Base-by-base conservation (phyloP, 2,113 vertebrate species). In the Rhinolophus ferrumequinum region DNA sequence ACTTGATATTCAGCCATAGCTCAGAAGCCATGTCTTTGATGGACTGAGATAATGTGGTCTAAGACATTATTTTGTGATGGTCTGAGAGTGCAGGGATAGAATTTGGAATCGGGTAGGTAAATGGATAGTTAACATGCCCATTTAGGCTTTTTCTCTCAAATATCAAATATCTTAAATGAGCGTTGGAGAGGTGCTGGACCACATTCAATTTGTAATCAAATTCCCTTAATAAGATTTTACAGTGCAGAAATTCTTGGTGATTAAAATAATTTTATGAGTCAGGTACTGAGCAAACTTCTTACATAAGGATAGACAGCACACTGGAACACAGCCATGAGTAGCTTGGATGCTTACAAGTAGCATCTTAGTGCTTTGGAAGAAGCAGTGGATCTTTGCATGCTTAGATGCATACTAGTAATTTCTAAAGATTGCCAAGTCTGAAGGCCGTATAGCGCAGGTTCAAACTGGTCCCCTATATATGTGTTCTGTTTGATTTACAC, bases 91-190 rank as follows among this genome's bases (percentile, higher is more conserved):
- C 26, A 76, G 73, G 22, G 62, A 84, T 72, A 92, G 93, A 96
- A 90, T 90, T 95, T 94, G 81, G 94, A 95, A 90, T 72, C 33
- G n/a, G 64, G 24, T 64, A 92, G 84, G 90, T 94, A 93, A 97
- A 90, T 95, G 88, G 95, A 92, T 54, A 96, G 93, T 94, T 96
- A 97, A 92, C 69, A 76, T 82, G 67, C 26, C 87, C 95, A 94
- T 96, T 97, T 94, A 96, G 83, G 70, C 84, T 96, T 97, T 96
- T 92, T 92, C 93, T 95, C n/a, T 97, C 84, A 94, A 88, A 93
- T 95, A 96, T 93, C 97, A 96, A 87, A 96, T 98, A 84, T 96
- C 97, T 97, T 96, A 98, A 97, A 97, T 95, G 95, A 96, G 94
- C 84, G 96, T 92, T 88, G 76, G 85, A 96, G 72, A 96, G 93